Evolutionary conservation across 2,113 vertebrate genomes (phyloP).

Genomic region (Siniperca chuatsi): DNA sequence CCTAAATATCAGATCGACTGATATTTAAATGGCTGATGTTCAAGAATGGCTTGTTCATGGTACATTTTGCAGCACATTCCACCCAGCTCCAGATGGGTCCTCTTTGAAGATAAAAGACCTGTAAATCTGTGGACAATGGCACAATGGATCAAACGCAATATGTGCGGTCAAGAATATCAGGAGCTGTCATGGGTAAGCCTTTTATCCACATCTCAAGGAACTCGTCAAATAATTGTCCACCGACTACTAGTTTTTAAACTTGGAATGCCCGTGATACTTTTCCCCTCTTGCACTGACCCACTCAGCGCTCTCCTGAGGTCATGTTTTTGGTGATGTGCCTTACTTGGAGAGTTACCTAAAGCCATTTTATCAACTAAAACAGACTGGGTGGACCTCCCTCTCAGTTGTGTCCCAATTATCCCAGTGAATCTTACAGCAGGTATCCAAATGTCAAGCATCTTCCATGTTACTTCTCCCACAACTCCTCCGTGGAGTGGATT

Average conservation of each 20-base stretch:
- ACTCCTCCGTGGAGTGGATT: slow-evolving; percentile 68
- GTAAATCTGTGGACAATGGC: slow-evolving; percentile 70
- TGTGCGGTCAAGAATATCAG: slow-evolving; percentile 78
- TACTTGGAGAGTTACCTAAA: slow-evolving; percentile 69
- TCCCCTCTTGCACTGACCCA: slow-evolving; percentile 43
- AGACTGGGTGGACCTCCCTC: slow-evolving; percentile 74
- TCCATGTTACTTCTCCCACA: slow-evolving; percentile 74
- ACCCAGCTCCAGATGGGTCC: slow-evolving; percentile 45
- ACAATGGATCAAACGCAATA: slow-evolving; percentile 70
- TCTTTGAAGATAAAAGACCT: slow-evolving; percentile 79
- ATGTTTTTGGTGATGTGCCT: slow-evolving; percentile 74
- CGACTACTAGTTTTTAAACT: slow-evolving; percentile 53
- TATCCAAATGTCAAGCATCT: slow-evolving; percentile 85
- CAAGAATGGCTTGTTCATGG: slow-evolving; percentile 47
- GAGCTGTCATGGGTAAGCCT: slow-evolving; percentile 73
- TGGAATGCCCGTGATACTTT: slow-evolving; percentile 51
- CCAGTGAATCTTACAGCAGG: slow-evolving; percentile 74
- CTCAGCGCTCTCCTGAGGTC: slow-evolving; percentile 60
- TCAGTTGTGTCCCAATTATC: slow-evolving; percentile 84
- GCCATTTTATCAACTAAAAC: slow-evolving; percentile 80
- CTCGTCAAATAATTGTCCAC: slow-evolving; percentile 77
- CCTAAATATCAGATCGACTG: neutral
- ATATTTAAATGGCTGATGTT: slow-evolving; percentile 36
- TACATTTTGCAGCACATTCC: slow-evolving; percentile 48
- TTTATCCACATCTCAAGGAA: slow-evolving; percentile 79